phyloP scores from a whole-genome alignment of 1,140 invertebrate species.

The Anastrepha ludens region DNA sequence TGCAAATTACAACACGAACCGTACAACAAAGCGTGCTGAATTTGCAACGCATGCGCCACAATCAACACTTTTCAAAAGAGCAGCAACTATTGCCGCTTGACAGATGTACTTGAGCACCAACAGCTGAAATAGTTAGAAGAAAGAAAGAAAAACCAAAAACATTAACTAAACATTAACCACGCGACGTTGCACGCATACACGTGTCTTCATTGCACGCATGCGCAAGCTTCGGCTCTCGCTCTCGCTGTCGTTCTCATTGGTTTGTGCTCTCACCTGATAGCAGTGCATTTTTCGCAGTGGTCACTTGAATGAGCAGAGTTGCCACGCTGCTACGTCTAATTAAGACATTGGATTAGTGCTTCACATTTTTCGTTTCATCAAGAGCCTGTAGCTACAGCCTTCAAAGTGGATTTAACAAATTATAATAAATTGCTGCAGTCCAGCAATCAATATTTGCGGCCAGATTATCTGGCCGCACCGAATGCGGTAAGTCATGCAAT shows the following conservation, averaged over 20 bases:
- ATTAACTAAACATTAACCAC: neutral
- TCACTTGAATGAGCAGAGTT: neutral
- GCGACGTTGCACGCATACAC: neutral
- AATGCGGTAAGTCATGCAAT: slow-evolving; percentile 85
- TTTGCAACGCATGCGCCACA: slow-evolving; percentile 35
- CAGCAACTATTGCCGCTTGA: slow-evolving; percentile 14
- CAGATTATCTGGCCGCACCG: slow-evolving; percentile 92
- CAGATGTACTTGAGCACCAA: neutral
- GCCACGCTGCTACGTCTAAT: neutral
- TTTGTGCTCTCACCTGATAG: neutral
- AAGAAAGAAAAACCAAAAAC: neutral
- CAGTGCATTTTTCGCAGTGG: neutral
- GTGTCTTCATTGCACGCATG: neutral
- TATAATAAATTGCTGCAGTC: slow-evolving; percentile 85
- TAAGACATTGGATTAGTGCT: neutral
- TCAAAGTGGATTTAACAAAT: slow-evolving; percentile 75
- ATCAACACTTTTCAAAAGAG: slow-evolving; percentile 1
- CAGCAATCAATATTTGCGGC: slow-evolving; percentile 89
- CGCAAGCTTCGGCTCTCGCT: neutral
- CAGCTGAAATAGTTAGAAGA: neutral
- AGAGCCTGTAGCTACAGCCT: slow-evolving; percentile 65
- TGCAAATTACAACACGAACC: slow-evolving; percentile 1
- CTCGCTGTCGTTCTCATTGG: neutral
- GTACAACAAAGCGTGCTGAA: slow-evolving; percentile 6
- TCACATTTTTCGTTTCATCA: neutral